phyloP scores from a whole-genome alignment of 1,140 invertebrate species.

The Eriocheir sinensis region DNA sequence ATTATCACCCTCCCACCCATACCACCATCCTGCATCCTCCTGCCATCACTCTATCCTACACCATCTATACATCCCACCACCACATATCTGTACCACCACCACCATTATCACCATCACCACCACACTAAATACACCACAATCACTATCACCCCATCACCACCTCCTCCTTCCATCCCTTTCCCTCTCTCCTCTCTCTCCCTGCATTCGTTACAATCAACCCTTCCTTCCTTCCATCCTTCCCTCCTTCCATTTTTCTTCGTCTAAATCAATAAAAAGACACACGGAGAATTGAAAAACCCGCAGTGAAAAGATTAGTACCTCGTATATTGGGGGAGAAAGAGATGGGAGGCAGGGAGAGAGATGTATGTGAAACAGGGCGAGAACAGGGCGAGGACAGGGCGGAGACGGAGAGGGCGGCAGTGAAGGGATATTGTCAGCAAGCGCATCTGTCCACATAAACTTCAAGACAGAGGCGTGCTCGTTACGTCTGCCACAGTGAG shows the following conservation, averaged over 20 bases:
- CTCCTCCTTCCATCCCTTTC: slow-evolving; percentile 37
- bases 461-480: background rate
- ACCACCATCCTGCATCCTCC: background rate
- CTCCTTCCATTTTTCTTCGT: background rate
- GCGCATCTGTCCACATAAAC: slow-evolving; percentile 41
- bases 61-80: background rate
- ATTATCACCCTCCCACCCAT: background rate
- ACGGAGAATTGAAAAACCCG: slow-evolving; percentile 49
- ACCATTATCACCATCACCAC: background rate
- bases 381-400: too few relatives aligned
- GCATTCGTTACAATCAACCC: slow-evolving; percentile 27
- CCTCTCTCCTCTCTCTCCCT: background rate
- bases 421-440: background rate
- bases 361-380: background rate
- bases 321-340: slow-evolving; percentile 37
- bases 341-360: background rate
- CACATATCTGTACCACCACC: background rate
- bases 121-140: background rate
- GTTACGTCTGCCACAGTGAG: slow-evolving; percentile 24
- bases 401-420: background rate
- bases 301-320: slow-evolving; percentile 51
- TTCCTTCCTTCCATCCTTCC: background rate
- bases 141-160: too few relatives aligned
- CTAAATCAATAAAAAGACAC: slow-evolving; percentile 57
- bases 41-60: background rate